Base-by-base conservation (phyloP, 2,888 invertebrate species). In the Cataglyphis albicans region DNA sequence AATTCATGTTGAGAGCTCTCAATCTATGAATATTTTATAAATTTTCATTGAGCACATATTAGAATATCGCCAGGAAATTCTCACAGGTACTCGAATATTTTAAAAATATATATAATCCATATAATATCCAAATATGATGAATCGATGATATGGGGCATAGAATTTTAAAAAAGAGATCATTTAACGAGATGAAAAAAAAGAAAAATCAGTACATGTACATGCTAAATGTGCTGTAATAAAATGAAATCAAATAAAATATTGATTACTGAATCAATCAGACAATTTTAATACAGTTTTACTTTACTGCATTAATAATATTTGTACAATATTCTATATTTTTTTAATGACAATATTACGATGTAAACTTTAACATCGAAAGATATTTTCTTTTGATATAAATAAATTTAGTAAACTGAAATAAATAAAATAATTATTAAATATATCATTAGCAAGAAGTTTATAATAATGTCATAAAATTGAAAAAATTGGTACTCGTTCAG, bases 11-110 rank as follows among this genome's bases (percentile, higher is more conserved):
- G 35, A 48, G 65, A 65, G 55, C 9, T 63, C 21, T 74, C 67
- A 25, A 55, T 5, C 67, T 55, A 76, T 29, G 67, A 76, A 76
- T 65, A 65, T 76, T 76, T 67, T 52, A 76, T 65, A 25, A 76
- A 76, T 65, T 55, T 76, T 65, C 67, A 65, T 76, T 65, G 35
- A 38, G 38, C 48, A 44, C 44, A 48, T 25, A 59, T 59, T 72
- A 57, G 48, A 48, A 48, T 12, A 65, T 52, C 25, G 25, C 15
- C n/a, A 67, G 38, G 12, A 65, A 65, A 67, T 67, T 76, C 38
- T 76, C 38, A 18, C 21, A 35, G 21, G 1, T 48, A 41, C 52
- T 38, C 38, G 38, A 52, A 52, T 35, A 52, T 65, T 48, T 29
- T 12, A 12, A 65, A 75, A 75, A 75, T 65, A 35, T 25, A 65